These are phyloP conservation scores for Ornithoptera priamus DNA, from an alignment of 2,888 invertebrate genomes.

Conservation along the genomic window DNA sequence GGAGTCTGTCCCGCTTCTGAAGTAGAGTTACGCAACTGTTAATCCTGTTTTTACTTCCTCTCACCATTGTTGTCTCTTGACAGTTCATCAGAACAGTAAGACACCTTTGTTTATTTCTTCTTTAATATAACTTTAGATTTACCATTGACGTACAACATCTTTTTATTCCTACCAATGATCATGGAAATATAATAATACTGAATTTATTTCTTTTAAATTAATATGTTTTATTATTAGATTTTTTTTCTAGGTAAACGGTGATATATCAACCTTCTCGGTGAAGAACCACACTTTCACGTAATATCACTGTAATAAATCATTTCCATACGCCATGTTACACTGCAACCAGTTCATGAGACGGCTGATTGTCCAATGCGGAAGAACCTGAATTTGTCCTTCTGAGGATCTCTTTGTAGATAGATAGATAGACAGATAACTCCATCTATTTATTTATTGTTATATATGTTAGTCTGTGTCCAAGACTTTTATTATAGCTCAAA, in stretches of 20 bases:
- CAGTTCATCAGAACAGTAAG: constrained; percentile 9
- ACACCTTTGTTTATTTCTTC: not conserved
- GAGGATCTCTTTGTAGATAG: no score
- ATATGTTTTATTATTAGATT: not conserved
- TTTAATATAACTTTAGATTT: not conserved
- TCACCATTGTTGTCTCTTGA: constrained; percentile 19
- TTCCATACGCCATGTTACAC: no score
- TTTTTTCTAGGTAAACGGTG: not conserved
- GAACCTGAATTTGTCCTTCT: no score
- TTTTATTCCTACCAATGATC: no score
- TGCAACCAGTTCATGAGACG: no score
- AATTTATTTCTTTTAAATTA: no score
- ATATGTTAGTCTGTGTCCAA: no score
- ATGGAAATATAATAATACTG: no score
- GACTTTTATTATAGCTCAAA: no score
- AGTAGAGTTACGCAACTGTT: constrained; percentile 41
- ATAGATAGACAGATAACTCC: no score
- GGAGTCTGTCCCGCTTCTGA: constrained; percentile 51
- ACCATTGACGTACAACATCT: not conserved
- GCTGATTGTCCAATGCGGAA: no score
- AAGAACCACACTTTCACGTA: not conserved
- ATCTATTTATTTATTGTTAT: no score
- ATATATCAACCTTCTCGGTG: not conserved
- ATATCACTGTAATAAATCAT: not conserved
- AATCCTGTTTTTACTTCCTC: constrained; percentile 36